These are phyloP conservation scores for Ramazzottius varieornatus DNA, from an alignment of 2,888 invertebrate species.

Conservation along the genomic window DNA sequence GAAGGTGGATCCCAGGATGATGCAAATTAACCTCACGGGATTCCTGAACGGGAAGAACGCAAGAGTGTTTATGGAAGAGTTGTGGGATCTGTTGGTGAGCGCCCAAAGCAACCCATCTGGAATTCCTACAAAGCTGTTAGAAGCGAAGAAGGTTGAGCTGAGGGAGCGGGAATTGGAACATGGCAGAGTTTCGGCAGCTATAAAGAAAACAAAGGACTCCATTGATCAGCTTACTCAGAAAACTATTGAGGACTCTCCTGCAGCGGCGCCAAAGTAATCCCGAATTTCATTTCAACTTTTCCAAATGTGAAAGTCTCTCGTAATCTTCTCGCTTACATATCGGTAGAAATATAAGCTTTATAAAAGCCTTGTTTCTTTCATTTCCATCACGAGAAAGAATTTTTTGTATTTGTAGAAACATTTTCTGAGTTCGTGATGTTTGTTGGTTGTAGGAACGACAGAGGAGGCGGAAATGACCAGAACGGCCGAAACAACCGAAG, in stretches of 20 bases:
- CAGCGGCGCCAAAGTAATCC: too few relatives aligned
- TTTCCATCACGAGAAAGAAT: too few relatives aligned
- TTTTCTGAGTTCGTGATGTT: too few relatives aligned
- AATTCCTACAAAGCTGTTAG: slow-evolving; percentile 74
- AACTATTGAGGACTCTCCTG: too few relatives aligned
- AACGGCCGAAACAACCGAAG: too few relatives aligned
- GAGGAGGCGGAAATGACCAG: too few relatives aligned
- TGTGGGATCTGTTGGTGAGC: slow-evolving; percentile 78
- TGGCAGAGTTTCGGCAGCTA: background rate
- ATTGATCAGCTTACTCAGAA: background rate
- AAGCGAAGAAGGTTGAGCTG: slow-evolving; percentile 87
- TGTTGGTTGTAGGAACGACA: too few relatives aligned
- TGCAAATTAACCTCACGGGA: slow-evolving; percentile 98
- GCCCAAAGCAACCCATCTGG: slow-evolving; percentile 85
- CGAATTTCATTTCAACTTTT: background rate
- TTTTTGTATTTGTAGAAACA: too few relatives aligned
- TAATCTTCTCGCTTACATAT: too few relatives aligned
- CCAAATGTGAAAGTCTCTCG: background rate
- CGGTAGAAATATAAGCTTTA: too few relatives aligned
- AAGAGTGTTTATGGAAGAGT: slow-evolving; percentile 80
- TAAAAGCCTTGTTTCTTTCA: too few relatives aligned
- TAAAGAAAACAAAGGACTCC: slow-evolving; percentile 13
- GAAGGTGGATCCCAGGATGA: slow-evolving; percentile 87
- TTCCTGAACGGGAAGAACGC: slow-evolving; percentile 94
- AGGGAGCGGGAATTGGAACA: slow-evolving; percentile 45